phyloP scores from a whole-genome alignment of 2,888 invertebrate genomes.

The Zygothrica quintamaculata region DNA sequence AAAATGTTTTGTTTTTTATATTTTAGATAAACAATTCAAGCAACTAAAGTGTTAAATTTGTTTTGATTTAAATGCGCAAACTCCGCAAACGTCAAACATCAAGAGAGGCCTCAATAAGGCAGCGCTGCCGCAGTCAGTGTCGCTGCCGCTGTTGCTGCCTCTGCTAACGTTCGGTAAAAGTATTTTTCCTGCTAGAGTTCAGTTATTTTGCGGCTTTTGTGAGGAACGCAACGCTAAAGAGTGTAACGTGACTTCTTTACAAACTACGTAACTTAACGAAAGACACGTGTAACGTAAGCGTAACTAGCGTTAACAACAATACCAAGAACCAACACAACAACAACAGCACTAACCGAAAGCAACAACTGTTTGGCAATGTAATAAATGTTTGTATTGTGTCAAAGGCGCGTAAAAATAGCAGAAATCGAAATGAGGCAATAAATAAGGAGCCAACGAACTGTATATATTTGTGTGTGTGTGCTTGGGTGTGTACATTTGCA shows the following conservation, averaged over 20 bases:
- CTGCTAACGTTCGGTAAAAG: conserved; percentile 12
- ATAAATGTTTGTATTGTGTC: conserved; percentile 30
- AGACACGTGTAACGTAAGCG: conserved; percentile 26
- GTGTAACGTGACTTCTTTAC: neutral
- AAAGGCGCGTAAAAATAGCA: conserved; percentile 48
- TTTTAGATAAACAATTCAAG: neutral
- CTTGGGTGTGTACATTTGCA: neutral
- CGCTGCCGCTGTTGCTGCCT: neutral
- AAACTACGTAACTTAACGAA: conserved; percentile 1
- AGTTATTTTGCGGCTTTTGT: conserved; percentile 47
- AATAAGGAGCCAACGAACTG: conserved; percentile 38
- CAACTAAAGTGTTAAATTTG: conserved; percentile 52
- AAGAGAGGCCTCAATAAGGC: neutral
- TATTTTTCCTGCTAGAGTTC: conserved; percentile 15
- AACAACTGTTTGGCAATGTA: conserved; percentile 16
- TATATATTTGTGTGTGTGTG: neutral
- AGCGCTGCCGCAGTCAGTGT: neutral
- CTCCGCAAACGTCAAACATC: conserved; percentile 43
- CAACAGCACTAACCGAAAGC: conserved; percentile 25
- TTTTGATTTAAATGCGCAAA: conserved; percentile 56
- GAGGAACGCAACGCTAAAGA: conserved; percentile 35
- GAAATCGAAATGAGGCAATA: conserved; percentile 56
- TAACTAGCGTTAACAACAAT: conserved; percentile 11
- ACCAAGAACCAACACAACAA: neutral
- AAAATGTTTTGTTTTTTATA: conserved; percentile 1